Evolutionary conservation across 2,888 invertebrate species (phyloP).

Genomic region (Boloria euphrosyne): DNA sequence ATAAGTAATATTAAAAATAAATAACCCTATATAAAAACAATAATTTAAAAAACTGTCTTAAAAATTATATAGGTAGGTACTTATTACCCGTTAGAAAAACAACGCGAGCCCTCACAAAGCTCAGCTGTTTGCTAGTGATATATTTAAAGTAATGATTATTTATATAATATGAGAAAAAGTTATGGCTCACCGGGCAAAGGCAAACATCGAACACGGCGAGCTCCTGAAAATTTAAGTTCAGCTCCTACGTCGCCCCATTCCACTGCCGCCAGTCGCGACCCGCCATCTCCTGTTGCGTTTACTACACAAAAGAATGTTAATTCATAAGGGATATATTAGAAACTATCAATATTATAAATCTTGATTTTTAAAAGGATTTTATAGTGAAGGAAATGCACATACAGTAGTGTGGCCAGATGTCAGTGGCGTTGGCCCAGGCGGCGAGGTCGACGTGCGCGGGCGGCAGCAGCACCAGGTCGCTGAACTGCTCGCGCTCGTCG

Average conservation of each 20-base stretch:
- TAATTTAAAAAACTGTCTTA: too few relatives aligned
- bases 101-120: too few relatives aligned
- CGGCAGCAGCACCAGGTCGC: slow-evolving; percentile 71
- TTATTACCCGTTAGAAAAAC: too few relatives aligned
- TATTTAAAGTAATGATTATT: too few relatives aligned
- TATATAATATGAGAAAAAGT: background rate
- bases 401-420: slow-evolving; percentile 93
- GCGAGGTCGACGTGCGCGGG: slow-evolving; percentile 79
- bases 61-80: too few relatives aligned
- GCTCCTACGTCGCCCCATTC: slow-evolving; percentile 43
- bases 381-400: background rate
- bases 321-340: too few relatives aligned
- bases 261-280: slow-evolving; percentile 36
- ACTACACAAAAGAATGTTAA: slow-evolving; percentile 45
- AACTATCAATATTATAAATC: background rate
- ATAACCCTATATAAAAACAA: too few relatives aligned
- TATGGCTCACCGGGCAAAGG: slow-evolving; percentile 87
- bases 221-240: slow-evolving; percentile 41
- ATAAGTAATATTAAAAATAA: too few relatives aligned
- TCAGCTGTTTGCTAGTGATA: too few relatives aligned
- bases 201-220: slow-evolving; percentile 79
- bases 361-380: background rate
- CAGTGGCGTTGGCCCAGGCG: slow-evolving; percentile 90
- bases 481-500: slow-evolving; percentile 61
- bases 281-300: slow-evolving; percentile 57